phyloP scores from a whole-genome alignment of 2,888 invertebrate species.

The Drosophila vallismaia region DNA sequence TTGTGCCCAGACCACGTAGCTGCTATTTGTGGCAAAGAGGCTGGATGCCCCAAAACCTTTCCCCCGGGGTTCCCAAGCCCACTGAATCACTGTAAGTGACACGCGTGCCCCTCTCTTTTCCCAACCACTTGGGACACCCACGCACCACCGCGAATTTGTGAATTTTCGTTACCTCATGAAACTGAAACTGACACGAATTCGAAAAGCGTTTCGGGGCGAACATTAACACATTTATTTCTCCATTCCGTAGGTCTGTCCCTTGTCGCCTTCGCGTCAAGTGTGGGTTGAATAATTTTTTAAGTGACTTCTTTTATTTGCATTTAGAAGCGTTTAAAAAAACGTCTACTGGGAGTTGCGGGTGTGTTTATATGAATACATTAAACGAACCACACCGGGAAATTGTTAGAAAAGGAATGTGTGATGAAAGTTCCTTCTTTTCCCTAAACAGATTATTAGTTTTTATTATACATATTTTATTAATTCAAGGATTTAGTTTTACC shows the following conservation, averaged over 20 bases:
- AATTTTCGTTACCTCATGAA: constrained; percentile 68
- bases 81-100: constrained; percentile 63
- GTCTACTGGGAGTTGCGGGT: constrained; percentile 56
- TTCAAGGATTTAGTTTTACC: not conserved
- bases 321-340: constrained; percentile 53
- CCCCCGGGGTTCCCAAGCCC: constrained; percentile 57
- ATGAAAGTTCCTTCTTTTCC: not conserved
- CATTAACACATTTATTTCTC: constrained; percentile 66
- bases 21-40: constrained; percentile 56
- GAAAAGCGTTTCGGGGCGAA: constrained; percentile 71
- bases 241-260: constrained; percentile 29
- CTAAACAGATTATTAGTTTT: not conserved
- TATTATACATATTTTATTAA: not conserved
- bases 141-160: constrained; percentile 38
- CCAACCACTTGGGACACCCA: constrained; percentile 14
- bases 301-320: constrained; percentile 77
- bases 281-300: constrained; percentile 72
- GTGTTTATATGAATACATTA: constrained; percentile 54
- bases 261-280: constrained; percentile 51
- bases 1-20: constrained; percentile 57
- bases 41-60: constrained; percentile 8
- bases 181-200: constrained; percentile 79
- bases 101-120: constrained; percentile 42
- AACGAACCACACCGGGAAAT: not conserved
- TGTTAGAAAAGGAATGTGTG: not conserved